Evolutionary conservation across 1,140 invertebrate genomes (phyloP), one percentile per base, ranked within the genome.

Genomic region (Anastatus disparis): DNA sequence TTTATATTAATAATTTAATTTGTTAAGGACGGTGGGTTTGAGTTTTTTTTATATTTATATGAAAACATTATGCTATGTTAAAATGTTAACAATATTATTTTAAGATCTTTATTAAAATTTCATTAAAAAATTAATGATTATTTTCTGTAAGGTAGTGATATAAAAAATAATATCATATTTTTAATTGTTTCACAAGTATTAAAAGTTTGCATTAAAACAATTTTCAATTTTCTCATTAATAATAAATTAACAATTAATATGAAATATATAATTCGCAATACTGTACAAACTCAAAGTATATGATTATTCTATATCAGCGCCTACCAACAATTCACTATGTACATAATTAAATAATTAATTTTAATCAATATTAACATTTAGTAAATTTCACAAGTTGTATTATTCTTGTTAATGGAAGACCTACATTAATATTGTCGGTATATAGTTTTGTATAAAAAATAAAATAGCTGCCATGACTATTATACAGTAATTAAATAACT

Each of bases 371-470:
- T 63, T 31, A 55, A 40, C 40, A 64, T 46, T 46, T 27, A 29
- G 53, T 52, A 29, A 2, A 15, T 44, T 68, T 8, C 26, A 22
- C 46, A n/a, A n/a, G n/a, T 15, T 27, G 22, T 6, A 13, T 62
- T 38, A 46, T 46, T 42, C 42, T 6, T 46, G 63, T 64, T 42
- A 20, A 58, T 64, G 68, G 68, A 70, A 70, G 68, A 70, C 68
- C 27, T 26, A 13, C 27, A 44, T 48, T 20, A 40, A 46, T 64
- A 63, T 63, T 48, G 22, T 29, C 24, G 52, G 12, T 64, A 56
- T 42, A 64, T 17, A 64, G 42, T 35, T 46, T 52, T 44, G 50
- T 70, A 70, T 62, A 63, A 70, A 69, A 70, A 70, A 70, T 64
- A 64, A 58, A 70, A 12, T 17, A 22, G 52, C 27, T 58, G n/a